phyloP scores from a whole-genome alignment of 2,888 invertebrate genomes.

The Cephalotes varians region DNA sequence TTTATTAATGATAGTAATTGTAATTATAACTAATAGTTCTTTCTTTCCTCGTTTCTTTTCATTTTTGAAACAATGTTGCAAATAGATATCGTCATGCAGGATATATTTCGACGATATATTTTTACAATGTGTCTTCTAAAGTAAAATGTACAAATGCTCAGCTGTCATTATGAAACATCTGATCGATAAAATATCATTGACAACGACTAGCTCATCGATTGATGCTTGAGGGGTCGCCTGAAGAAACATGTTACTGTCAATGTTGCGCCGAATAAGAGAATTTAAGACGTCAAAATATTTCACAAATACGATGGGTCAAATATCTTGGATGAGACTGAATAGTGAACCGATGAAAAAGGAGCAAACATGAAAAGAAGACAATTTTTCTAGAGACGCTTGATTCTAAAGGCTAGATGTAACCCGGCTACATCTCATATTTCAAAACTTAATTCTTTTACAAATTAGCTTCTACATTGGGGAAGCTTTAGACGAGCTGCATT shows the following conservation, averaged over 20 bases:
- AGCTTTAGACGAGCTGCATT: slow-evolving; percentile 63
- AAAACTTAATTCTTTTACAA: slow-evolving; percentile 80
- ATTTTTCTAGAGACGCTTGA: slow-evolving; percentile 61
- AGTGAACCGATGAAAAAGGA: slow-evolving; percentile 54
- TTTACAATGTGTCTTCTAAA: slow-evolving; percentile 8
- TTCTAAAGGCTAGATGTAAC: slow-evolving; percentile 32
- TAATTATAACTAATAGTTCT: neutral
- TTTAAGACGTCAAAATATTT: slow-evolving; percentile 77
- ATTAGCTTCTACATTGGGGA: slow-evolving; percentile 80
- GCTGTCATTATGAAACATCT: slow-evolving; percentile 2
- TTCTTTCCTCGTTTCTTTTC: neutral
- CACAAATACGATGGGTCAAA: slow-evolving; percentile 67
- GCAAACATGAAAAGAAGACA: slow-evolving; percentile 77
- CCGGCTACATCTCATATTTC: slow-evolving; percentile 79
- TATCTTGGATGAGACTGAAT: slow-evolving; percentile 55
- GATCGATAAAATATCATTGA: slow-evolving; percentile 1
- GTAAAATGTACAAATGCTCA: neutral
- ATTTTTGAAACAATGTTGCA: neutral
- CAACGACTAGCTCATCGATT: neutral
- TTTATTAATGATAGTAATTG: neutral
- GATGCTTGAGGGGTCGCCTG: slow-evolving; percentile 51
- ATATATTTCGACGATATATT: neutral
- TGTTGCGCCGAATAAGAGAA: slow-evolving; percentile 55
- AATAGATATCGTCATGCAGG: neutral
- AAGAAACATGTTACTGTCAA: slow-evolving; percentile 73